Evolutionary conservation across 2,888 invertebrate genomes (phyloP), one percentile per base, ranked within the genome.

Genomic region (Drosophila multiciliata): DNA sequence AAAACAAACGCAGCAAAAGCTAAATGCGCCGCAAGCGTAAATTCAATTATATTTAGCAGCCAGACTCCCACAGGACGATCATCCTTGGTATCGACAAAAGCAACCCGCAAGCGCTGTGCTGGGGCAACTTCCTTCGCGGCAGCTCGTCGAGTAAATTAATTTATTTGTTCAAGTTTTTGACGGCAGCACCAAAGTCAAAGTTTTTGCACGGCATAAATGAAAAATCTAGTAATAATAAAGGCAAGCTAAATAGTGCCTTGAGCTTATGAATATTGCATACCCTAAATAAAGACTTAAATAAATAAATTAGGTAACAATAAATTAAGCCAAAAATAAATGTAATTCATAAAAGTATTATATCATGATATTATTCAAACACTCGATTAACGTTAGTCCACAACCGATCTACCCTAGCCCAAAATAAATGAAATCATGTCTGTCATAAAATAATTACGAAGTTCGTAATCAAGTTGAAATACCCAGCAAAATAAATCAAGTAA

Each of bases 81-180:
- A 77, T 73, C 75, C 67, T 50, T 45, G 23, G 65, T 78, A 78
- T 68, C 72, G 78, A 58, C 42, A 59, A 50, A 45, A 57, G 61
- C 33, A 15, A 12, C 45, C 55, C 36, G 15, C 57, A 38, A 48
- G 40, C 40, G 26, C 55, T 33, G 52, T 26, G 52, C 73, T 45
- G 32, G 5, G 29, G 63, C 64, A 63, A 61, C 65, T 55, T 48
- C 50, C 65, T 49, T 52, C 66, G 48, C 78, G 60, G 52, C 66
- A 69, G 50, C 73, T 67, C 78, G 58, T 73, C 75, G 74, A 70
- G 75, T 86, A 89, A 88, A 89, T 87, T 87, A 87, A 88, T 88
- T 89, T 88, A 89, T 88, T 89, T 87, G 86, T 82, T 81, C 62
- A 88, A 89, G 74, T 88, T 88, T 89, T 57, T 73, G 79, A 81